Base-by-base conservation (phyloP, 2,888 invertebrate genomes). In the Caenorhabditis sulstoni region DNA sequence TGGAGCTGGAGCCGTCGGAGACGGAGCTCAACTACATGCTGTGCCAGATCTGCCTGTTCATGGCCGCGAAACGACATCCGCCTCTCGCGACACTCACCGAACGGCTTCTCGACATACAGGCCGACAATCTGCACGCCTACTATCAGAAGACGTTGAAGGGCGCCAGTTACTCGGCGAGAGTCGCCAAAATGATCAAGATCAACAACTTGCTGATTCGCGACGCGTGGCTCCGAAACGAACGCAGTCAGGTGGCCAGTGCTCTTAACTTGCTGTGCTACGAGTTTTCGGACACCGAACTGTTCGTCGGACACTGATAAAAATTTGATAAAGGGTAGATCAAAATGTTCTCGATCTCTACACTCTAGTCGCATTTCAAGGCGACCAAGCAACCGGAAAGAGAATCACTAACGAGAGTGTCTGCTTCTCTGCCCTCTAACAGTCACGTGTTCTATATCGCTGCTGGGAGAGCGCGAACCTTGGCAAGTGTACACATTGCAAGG, bases 11-110 rank as follows among this genome's bases (percentile, higher is more conserved):
- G 0, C 52, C 70, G 4, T 35, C 61, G 12, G 29, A 45, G 29
- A 18, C 29, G 3, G 70, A 70, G 53, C 59, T 70, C 29, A 61
- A 70, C 61, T 70, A 53, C 53, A 59, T 70, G 70, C 61, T 70
- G 45, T 52, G 52, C 20, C 70, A 70, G 35, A 35, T 70, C 7
- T 61, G 70, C 45, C 53, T 61, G 2, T 18, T 35, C 16, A 45
- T 45, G 18, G 70, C 61, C 45, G 61, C 52, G 29, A 61, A 61
- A 22, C 58, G 61, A 16, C 18, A 44, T 37, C 41, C 50, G 14
- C 41, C 39, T 16, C 22, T 59, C 8, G 12, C 29, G 5, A 18
- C 41, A 3, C 35, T 18, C 14, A 68, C 59, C 14, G 68, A 68
- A 0, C 14, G 20, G 12, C 35, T 68, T 1, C 23, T 68, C n/a